phyloP scores from a whole-genome alignment of 1,140 invertebrate species.

The honey bee (Apis mellifera) region DNA sequence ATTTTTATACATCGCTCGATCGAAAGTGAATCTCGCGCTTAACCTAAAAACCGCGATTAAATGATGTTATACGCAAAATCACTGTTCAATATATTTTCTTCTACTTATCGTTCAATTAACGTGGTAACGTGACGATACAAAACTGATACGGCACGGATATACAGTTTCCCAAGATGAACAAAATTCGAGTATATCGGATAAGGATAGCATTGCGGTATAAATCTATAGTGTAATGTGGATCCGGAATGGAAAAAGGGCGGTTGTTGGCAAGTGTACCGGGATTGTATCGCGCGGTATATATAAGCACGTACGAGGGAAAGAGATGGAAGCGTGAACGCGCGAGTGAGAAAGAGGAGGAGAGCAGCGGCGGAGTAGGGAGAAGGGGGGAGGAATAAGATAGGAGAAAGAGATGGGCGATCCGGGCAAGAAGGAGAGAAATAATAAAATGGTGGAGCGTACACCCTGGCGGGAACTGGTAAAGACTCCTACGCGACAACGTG shows the following conservation, averaged over 20 bases:
- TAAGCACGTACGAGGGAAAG: conserved; percentile 1
- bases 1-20: conserved; percentile 48
- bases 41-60: conserved; percentile 34
- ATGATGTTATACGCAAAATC: conserved; percentile 43
- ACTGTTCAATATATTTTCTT: conserved; percentile 16
- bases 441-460: conserved; percentile 51
- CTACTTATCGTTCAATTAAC: conserved; percentile 14
- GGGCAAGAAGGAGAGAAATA: conserved; percentile 28
- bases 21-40: conserved; percentile 11
- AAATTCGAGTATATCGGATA: not conserved
- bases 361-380: too few relatives aligned
- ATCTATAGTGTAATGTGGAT: conserved; percentile 42
- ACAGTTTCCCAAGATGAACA: not conserved
- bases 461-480: conserved; percentile 51
- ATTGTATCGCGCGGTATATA: conserved; percentile 41
- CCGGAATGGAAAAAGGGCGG: conserved; percentile 36
- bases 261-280: conserved; percentile 45
- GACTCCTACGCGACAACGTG: conserved; percentile 64
- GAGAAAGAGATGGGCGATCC: not conserved
- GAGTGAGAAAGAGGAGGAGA: not conserved
- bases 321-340: not conserved
- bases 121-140: not conserved
- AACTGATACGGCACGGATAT: not conserved
- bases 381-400: not conserved
- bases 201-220: conserved; percentile 22